Base-by-base conservation (phyloP, 2,797 vertebrate genomes). In the Urosaurus nigricauda region DNA sequence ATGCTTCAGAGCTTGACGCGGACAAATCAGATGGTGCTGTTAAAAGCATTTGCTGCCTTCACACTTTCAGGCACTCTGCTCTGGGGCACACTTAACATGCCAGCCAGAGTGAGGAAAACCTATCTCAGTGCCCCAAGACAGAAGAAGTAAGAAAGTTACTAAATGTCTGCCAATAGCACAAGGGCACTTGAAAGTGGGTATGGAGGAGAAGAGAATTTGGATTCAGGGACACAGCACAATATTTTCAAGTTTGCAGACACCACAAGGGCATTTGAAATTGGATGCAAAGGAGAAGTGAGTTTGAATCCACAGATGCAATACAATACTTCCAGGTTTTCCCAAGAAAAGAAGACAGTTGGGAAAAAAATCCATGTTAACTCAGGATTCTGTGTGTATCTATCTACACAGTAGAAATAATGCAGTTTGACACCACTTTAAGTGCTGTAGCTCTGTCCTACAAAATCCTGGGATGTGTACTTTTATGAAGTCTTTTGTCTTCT, bases 91-190 rank as follows among this genome's bases (percentile, higher is more conserved):
- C 53, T 90, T 79, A 92, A 47, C 82, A 79, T 80, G 80, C 71
- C 51, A 29, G 4, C 40, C 24, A 9, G 5, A 90, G 71, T 26
- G 58, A 92, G 53, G 85, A 92, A 94, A 93, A 89, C 86, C 91
- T 73, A 37, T 35, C 90, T 35, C 87, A 85, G 8, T 56, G 32
- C 85, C 88, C 92, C 79, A 85, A 83, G 90, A 86, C 32, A 83
- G 89, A 17, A 84, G 58, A 53, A 93, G 37, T 88, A 92, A 93
- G 81, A 90, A 94, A 91, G 60, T 90, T 89, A 73, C 80, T 91
- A 80, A 93, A 86, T 56, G 56, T 26, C 70, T 91, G 86, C 88
- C 93, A 85, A 37, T 93, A 89, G 85, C 29, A 56, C 35, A 91
- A 83, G 58, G 37, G 83, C 53, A 84, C 56, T 91, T 92, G 89